phyloP scores from a whole-genome alignment of 2,113 vertebrate species.

The Pongo pygmaeus region DNA sequence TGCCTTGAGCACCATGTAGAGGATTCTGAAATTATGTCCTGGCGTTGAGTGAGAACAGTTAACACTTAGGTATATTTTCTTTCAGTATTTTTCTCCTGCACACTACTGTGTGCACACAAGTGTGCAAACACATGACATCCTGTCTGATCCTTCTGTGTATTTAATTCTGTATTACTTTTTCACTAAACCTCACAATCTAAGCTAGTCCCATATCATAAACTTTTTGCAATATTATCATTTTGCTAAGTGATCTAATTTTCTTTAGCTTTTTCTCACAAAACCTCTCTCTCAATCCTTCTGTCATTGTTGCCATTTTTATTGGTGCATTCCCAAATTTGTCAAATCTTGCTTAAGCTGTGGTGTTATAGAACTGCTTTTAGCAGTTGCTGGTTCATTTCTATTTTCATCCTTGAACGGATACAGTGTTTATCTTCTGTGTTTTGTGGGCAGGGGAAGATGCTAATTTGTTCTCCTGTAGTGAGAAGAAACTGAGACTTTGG shows the following conservation, averaged over 20 bases:
- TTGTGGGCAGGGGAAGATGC: not conserved
- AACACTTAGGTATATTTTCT: not conserved
- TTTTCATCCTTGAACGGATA: not conserved
- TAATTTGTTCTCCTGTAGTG: not conserved
- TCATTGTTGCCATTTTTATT: not conserved
- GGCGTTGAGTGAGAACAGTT: not conserved
- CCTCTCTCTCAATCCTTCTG: not conserved
- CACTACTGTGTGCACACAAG: too few relatives aligned
- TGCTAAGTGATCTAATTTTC: not conserved
- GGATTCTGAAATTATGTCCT: not conserved
- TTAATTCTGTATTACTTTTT: slow-evolving; percentile 14
- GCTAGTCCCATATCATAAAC: not conserved
- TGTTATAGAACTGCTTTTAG: not conserved
- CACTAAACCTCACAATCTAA: not conserved
- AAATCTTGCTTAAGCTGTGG: not conserved
- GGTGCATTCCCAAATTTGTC: not conserved
- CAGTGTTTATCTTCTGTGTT: not conserved
- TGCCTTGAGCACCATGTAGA: not conserved
- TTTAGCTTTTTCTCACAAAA: not conserved
- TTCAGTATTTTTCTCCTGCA: not conserved
- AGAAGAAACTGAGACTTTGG: not conserved
- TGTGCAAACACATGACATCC: not conserved
- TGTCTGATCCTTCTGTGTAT: not conserved
- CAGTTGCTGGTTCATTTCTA: not conserved
- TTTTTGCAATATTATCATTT: not conserved